A percentile compares a stretch with the other conserved stretches of the same genome.
phyloP scores from a whole-genome alignment of 2,113 vertebrate species.

The Aepyceros melampus region DNA sequence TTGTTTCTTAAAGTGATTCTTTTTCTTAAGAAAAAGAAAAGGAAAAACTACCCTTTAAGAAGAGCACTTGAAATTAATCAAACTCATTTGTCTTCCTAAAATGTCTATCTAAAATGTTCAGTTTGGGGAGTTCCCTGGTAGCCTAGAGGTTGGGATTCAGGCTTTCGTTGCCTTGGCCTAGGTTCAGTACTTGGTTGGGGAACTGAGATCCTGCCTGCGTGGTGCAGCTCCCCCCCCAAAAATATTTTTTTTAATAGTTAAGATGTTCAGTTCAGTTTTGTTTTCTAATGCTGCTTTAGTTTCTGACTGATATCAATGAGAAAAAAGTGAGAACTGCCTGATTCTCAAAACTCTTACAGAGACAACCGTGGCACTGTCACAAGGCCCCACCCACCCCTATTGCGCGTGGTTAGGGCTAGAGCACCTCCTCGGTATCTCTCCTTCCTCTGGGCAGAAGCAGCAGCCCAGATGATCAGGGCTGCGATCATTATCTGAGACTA shows the following conservation, averaged over 20 bases:
- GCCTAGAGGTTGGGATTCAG: background rate
- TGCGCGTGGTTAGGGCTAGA: rapidly evolving
- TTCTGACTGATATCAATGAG: background rate
- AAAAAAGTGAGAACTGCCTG: background rate
- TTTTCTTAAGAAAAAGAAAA: background rate
- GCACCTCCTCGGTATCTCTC: no score
- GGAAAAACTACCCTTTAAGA: background rate
- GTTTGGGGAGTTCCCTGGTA: background rate
- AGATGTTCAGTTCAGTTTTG: background rate
- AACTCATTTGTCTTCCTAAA: background rate
- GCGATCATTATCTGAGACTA: background rate
- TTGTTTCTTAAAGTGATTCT: background rate
- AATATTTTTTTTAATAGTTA: no score
- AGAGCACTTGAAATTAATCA: background rate
- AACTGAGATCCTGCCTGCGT: background rate
- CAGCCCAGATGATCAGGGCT: background rate
- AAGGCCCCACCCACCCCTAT: background rate
- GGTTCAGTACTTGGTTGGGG: background rate
- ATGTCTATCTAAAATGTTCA: background rate
- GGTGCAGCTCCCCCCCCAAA: background rate
- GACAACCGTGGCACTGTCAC: background rate
- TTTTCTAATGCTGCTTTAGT: background rate
- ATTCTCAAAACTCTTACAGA: background rate
- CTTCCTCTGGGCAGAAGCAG: background rate
- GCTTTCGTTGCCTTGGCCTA: background rate